Evolutionary conservation across 2,797 vertebrate species (phyloP).

Genomic region (Chloroceryle amazona): DNA sequence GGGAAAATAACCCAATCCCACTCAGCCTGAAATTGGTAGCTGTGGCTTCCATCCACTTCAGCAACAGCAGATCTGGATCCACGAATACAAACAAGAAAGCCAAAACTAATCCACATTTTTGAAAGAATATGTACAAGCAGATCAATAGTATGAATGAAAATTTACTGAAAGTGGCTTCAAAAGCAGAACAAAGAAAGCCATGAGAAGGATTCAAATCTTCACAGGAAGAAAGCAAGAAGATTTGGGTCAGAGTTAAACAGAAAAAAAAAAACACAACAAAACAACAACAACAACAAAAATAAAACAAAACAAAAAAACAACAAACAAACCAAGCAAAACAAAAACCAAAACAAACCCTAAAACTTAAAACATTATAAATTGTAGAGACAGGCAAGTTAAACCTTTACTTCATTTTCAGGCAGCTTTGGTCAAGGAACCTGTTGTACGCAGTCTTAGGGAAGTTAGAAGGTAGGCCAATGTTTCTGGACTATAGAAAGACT

Average conservation of each 20-base stretch:
- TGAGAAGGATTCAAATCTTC: neutral
- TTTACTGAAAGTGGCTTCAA: neutral
- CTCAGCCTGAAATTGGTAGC: neutral
- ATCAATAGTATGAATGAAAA: neutral
- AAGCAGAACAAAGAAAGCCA: neutral
- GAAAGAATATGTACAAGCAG: neutral
- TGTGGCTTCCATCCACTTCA: neutral
- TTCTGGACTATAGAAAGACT: neutral
- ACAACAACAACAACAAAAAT: too few relatives aligned
- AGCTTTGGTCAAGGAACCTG: neutral
- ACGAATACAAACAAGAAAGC: neutral
- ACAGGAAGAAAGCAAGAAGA: neutral
- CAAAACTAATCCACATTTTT: neutral
- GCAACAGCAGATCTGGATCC: neutral
- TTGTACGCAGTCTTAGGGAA: neutral
- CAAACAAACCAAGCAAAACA: too few relatives aligned
- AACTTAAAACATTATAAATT: neutral
- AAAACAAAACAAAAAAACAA: too few relatives aligned
- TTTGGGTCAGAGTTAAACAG: neutral
- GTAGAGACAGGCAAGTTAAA: neutral
- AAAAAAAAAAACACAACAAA: neutral
- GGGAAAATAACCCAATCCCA: neutral
- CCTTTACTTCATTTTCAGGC: neutral
- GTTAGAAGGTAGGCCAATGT: neutral
- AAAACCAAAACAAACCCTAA: too few relatives aligned